phyloP scores from a whole-genome alignment of 2,797 vertebrate species.

The Prunella strophiata region DNA sequence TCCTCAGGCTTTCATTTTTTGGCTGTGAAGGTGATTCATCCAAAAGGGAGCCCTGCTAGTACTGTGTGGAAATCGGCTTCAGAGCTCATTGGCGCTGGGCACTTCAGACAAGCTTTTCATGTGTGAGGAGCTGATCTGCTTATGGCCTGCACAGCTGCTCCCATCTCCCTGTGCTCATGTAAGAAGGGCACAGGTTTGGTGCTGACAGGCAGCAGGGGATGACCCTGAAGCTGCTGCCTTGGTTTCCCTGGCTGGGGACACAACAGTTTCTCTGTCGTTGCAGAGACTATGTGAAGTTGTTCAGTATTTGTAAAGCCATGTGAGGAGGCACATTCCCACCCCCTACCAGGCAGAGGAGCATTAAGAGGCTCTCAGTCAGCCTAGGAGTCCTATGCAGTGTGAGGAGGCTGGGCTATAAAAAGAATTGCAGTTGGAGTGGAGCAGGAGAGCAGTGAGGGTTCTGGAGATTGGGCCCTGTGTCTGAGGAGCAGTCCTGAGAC shows the following conservation, averaged over 20 bases:
- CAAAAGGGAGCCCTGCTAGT: neutral
- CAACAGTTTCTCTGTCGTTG: neutral
- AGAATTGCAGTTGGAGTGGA: neutral
- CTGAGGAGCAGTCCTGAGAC: neutral
- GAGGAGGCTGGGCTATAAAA: neutral
- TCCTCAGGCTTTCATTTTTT: conserved; percentile 38
- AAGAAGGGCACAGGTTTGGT: neutral
- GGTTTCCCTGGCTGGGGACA: neutral
- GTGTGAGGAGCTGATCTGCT: conserved; percentile 21
- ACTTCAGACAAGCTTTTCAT: neutral
- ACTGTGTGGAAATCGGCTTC: conserved; percentile 10
- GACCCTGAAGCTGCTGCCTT: neutral
- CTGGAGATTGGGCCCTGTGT: neutral
- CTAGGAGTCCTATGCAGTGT: neutral
- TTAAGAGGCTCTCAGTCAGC: neutral
- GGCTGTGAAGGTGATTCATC: conserved; percentile 1
- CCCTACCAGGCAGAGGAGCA: neutral
- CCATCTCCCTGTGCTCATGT: neutral
- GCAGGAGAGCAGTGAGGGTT: neutral
- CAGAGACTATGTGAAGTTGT: neutral
- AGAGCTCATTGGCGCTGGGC: neutral
- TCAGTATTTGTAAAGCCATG: neutral
- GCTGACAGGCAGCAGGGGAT: neutral
- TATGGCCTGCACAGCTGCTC: neutral
- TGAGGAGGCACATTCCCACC: neutral